Evolutionary conservation across 1,140 invertebrate genomes (phyloP), one percentile per base, ranked within the genome.

Genomic region (Gyrodactylus salaris): DNA sequence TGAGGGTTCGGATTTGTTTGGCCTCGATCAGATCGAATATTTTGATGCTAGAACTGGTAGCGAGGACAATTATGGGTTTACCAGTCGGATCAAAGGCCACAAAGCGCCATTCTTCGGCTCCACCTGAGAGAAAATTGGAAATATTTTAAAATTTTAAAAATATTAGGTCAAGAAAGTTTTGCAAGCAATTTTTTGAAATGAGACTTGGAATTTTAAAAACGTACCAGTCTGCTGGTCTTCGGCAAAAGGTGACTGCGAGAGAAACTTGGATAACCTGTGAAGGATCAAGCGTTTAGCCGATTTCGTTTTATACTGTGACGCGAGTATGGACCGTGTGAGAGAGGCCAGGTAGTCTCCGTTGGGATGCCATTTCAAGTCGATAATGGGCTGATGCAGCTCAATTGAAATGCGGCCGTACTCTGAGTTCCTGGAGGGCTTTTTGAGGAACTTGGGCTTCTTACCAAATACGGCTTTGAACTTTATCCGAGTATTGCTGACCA

Each of bases 281-380:
- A 71, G 20, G 7, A 24, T 20, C 7, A 71, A 21, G 25, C 25
- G 25, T 25, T 25, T 25, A 1, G 23, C n/a, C 7, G 21, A 24
- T 24, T 24, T 25, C 25, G 70, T 71, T n/a, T n/a, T 54, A n/a
- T 54, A n/a, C 34, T 54, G 34, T 16, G 34, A 7, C 25, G 70
- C 20, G 21, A 24, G 21, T 1, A 21, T 25, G 20, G 21, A 24
- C 2, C 70, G 20, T 24, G 16, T 24, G 20, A 71, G 21, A 1
- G 70, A 24, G 21, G 25, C 21, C 7, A 71, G 26, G 25, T 71
- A 71, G 25, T 71, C 70, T 2, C 70, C 70, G 25, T 25, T 7
- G 1, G 70, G 26, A 71, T 71, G 70, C 70, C 70, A 71, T 24
- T 25, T 71, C 21, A 71, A 1, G 25, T 71, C 70, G 25, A 71